phyloP scores from a whole-genome alignment of 2,113 vertebrate species.

The Oreotragus oreotragus region DNA sequence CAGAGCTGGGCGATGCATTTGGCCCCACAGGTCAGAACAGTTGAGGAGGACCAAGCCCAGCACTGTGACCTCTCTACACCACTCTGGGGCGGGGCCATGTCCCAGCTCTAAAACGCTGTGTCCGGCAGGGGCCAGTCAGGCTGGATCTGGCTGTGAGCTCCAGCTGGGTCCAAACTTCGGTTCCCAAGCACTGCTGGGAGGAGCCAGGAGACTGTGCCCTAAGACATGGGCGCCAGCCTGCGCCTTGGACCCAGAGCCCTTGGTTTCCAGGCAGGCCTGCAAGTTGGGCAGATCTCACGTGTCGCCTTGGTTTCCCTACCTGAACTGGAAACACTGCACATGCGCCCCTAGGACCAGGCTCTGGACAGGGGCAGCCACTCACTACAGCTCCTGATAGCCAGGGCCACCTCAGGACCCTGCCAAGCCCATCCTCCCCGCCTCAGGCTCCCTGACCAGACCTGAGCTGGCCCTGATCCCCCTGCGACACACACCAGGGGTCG shows the following conservation, averaged over 20 bases:
- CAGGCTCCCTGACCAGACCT: not conserved
- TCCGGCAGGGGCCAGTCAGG: no score
- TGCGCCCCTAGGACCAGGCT: fast-evolving
- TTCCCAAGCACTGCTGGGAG: not conserved
- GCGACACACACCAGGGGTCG: fast-evolving
- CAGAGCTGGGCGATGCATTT: fast-evolving
- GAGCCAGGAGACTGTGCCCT: not conserved
- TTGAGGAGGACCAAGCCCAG: not conserved
- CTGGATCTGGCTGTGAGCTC: not conserved
- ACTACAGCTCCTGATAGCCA: no score
- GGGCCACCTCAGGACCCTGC: fast-evolving
- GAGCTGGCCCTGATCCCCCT: not conserved
- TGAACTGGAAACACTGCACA: fast-evolving
- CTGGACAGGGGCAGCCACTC: not conserved
- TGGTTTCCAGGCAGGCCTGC: not conserved
- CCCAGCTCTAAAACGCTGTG: not conserved
- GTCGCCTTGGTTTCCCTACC: not conserved
- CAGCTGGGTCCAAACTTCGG: fast-evolving
- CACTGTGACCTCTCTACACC: no score
- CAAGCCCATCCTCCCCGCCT: fast-evolving
- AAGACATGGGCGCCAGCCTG: fast-evolving
- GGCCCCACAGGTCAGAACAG: not conserved
- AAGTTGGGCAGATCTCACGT: not conserved
- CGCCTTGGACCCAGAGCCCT: not conserved
- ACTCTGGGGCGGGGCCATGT: not conserved